Percentiles rank a stretch among this genome's conserved stretches.
Conservation (phyloP, 2,113 vertebrate genomes). For the Mormyrus iriodes region DNA sequence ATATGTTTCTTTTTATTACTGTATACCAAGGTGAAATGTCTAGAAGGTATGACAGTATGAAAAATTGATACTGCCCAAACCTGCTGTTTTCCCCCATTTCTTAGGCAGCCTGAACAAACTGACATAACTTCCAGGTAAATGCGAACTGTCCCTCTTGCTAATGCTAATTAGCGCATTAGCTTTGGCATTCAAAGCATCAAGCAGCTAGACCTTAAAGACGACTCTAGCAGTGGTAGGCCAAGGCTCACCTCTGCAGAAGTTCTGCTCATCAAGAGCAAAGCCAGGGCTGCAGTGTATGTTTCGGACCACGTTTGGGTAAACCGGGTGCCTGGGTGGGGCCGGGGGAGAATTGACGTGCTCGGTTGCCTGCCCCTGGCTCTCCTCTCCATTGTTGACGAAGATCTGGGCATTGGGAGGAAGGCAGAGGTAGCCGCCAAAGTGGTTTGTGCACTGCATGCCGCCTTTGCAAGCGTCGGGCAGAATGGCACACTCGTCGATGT, state of each 20-base stretch:
- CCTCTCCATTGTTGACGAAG: conserved; percentile 74
- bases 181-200: not conserved
- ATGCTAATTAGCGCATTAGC: not conserved
- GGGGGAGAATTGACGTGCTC: conserved; percentile 7
- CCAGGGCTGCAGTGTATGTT: conserved; percentile 71
- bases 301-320: conserved; percentile 9
- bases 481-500: conserved; percentile 91
- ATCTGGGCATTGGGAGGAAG: conserved; percentile 92
- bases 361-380: not conserved
- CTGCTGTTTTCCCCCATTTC: not conserved
- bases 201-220: not conserved
- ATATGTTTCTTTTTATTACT: not conserved
- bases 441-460: conserved; percentile 97
- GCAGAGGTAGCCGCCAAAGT: conserved; percentile 96
- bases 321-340: not conserved
- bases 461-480: conserved; percentile 92
- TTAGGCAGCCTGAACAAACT: not conserved
- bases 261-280: conserved; percentile 78
- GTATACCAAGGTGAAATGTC: not conserved
- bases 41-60: not conserved
- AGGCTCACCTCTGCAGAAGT: conserved; percentile 85
- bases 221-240: not conserved
- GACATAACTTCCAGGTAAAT: not conserved
- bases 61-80: not conserved
- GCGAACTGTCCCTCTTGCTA: not conserved